Conservation (phyloP, 2,797 vertebrate genomes). For the Anas georgica region DNA sequence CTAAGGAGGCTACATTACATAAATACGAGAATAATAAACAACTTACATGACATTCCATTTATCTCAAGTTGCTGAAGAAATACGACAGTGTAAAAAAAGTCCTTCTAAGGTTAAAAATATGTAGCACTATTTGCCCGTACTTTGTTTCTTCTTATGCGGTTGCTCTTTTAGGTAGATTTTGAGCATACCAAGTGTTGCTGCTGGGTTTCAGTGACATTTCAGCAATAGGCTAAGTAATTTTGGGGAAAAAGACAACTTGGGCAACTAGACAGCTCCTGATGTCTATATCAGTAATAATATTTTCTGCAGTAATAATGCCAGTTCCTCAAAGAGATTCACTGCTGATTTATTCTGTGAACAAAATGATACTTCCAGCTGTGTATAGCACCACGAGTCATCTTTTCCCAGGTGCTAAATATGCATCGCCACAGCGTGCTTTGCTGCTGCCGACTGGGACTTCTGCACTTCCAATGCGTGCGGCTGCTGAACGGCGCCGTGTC, state of each 20-base stretch:
- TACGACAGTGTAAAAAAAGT: background rate
- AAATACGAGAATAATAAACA: background rate
- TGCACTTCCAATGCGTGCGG: background rate
- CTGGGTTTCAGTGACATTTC: background rate
- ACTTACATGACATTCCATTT: background rate
- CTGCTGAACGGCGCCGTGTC: background rate
- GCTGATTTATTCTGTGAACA: background rate
- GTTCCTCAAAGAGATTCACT: background rate
- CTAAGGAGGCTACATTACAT: background rate
- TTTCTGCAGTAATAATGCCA: background rate
- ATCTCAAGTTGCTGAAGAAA: background rate
- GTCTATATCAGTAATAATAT: background rate
- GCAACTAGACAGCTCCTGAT: background rate
- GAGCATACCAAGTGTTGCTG: background rate
- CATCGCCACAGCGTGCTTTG: accelerated
- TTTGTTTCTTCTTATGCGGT: background rate
- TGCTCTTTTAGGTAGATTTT: background rate
- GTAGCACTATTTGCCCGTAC: background rate
- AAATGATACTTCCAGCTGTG: background rate
- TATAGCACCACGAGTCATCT: background rate
- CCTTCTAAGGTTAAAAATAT: background rate
- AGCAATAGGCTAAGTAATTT: background rate
- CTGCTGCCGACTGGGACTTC: too few species aligned
- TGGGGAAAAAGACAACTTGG: background rate
- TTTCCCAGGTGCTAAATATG: background rate